These are phyloP conservation scores for Colletes latitarsis DNA, from an alignment of 1,140 invertebrate genomes.

Conservation along the genomic window DNA sequence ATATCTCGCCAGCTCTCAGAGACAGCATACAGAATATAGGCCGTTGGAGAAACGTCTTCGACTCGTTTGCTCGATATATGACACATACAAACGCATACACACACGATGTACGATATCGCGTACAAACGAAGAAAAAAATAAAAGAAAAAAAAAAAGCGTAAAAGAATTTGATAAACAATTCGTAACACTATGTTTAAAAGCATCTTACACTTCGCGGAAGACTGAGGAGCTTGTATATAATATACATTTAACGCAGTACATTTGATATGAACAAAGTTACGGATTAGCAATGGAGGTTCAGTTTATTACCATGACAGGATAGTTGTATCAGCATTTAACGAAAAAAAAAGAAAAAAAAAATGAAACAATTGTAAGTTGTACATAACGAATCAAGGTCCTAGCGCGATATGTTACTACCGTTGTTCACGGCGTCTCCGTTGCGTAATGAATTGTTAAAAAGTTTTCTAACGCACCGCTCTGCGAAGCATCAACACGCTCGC, in stretches of 20 bases:
- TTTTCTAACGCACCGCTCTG: neutral
- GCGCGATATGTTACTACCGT: constrained; percentile 47
- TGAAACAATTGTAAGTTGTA: constrained; percentile 41
- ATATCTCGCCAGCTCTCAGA: neutral
- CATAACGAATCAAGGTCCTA: constrained; percentile 49
- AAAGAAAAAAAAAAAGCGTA: neutral
- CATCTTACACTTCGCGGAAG: constrained; percentile 62
- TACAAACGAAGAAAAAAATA: neutral
- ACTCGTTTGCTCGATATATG: constrained; percentile 6
- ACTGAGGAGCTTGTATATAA: constrained; percentile 70
- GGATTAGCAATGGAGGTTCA: constrained; percentile 20
- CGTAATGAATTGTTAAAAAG: neutral
- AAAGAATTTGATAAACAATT: neutral
- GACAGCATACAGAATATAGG: neutral
- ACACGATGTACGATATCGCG: neutral
- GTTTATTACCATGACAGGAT: constrained; percentile 22
- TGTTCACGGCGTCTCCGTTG: constrained; percentile 36
- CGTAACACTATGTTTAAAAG: constrained; percentile 33
- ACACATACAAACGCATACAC: neutral
- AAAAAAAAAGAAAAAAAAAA: neutral
- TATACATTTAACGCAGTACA: constrained; percentile 52
- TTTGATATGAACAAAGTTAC: constrained; percentile 50
- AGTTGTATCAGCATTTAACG: neutral
- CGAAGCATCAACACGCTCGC: neutral
- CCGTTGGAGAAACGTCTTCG: neutral